Conservation (phyloP, 2,113 vertebrate species). For the Pardalotus punctatus region DNA sequence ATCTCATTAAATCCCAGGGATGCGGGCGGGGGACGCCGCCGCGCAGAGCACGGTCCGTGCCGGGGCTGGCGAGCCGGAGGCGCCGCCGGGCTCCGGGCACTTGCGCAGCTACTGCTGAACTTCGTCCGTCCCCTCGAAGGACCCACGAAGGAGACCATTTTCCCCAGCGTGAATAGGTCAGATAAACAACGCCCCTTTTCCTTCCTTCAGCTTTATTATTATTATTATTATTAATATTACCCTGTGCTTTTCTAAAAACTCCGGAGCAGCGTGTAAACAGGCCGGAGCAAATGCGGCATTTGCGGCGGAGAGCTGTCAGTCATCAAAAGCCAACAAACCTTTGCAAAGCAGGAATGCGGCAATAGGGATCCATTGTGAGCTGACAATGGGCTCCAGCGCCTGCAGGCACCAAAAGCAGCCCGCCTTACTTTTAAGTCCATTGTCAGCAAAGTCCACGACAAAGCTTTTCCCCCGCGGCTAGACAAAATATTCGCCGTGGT, state of each 20-base stretch:
- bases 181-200: slow-evolving; percentile 18
- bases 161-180: slow-evolving; percentile 11
- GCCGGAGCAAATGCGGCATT: slow-evolving; percentile 43
- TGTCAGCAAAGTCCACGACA: slow-evolving; percentile 74
- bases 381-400: slow-evolving; percentile 72
- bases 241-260: slow-evolving; percentile 24
- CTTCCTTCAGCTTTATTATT: neutral
- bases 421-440: slow-evolving; percentile 76
- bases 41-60: neutral
- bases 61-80: neutral
- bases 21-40: neutral
- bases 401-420: slow-evolving; percentile 68
- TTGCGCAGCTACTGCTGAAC: neutral
- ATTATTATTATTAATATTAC: neutral
- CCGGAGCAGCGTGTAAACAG: slow-evolving; percentile 58
- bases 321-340: slow-evolving; percentile 84
- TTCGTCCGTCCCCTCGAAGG: slow-evolving; percentile 4
- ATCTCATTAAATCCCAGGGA: rapidly evolving
- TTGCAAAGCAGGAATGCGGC: slow-evolving; percentile 74
- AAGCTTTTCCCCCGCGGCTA: slow-evolving; percentile 73
- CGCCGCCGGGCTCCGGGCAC: neutral
- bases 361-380: slow-evolving; percentile 63
- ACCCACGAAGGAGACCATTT: slow-evolving; percentile 2
- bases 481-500: slow-evolving; percentile 73
- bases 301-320: slow-evolving; percentile 67